These are phyloP conservation scores for Pipistrellus nathusii DNA, from an alignment of 2,797 vertebrate genomes.

Conservation along the genomic window DNA sequence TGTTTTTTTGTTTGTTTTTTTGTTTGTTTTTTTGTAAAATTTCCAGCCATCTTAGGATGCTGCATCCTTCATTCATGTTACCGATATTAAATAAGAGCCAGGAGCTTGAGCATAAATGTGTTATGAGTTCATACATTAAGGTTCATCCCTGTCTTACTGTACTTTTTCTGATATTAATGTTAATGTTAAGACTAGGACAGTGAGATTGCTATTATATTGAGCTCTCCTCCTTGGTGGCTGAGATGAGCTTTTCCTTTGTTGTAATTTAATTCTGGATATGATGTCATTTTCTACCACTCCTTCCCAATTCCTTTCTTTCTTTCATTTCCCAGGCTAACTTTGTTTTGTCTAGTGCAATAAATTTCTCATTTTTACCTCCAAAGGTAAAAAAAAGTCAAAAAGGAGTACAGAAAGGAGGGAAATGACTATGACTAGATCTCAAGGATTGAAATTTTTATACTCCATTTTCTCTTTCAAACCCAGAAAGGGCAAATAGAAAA, in stretches of 20 bases:
- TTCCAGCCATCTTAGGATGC: background rate
- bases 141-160: background rate
- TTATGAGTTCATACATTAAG: constrained; percentile 20
- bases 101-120: background rate
- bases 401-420: background rate
- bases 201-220: background rate
- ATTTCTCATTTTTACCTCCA: constrained; percentile 32
- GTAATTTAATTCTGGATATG: background rate
- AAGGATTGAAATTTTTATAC: background rate
- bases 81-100: background rate
- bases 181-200: background rate
- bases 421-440: background rate
- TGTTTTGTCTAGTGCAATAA: constrained; percentile 39
- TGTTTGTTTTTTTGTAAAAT: constrained; percentile 16
- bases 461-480: constrained; percentile 34
- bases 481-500: background rate
- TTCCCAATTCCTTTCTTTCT: constrained; percentile 47
- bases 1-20: too few species aligned
- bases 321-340: constrained; percentile 59
- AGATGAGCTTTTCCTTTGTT: background rate
- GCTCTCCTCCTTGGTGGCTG: background rate
- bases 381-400: background rate
- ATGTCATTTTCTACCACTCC: background rate
- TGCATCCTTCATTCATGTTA: background rate
- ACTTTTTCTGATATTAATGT: background rate